Percentiles rank a stretch among this genome's conserved stretches.
phyloP scores from a whole-genome alignment of 2,888 invertebrate species.

The Pachydiplax longipennis region DNA sequence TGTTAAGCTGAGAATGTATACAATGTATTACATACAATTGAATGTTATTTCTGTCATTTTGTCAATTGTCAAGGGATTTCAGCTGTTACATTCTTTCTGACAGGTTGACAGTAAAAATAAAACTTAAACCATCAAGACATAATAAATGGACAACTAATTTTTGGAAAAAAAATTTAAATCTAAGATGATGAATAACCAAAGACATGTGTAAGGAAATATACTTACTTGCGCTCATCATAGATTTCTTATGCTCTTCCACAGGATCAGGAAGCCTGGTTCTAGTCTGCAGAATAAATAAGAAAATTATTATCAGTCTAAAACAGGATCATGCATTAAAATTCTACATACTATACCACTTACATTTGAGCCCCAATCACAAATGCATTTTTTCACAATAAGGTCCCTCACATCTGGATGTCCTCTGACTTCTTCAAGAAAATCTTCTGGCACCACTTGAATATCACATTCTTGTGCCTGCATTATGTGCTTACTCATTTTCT shows the following conservation, averaged over 20 bases:
- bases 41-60: too few species aligned
- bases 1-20: too few species aligned
- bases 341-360: constrained; percentile 61
- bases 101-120: too few species aligned
- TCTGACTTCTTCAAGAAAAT: constrained; percentile 72
- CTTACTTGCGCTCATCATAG: constrained; percentile 48
- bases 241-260: constrained; percentile 48
- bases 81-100: too few species aligned
- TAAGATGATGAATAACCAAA: not conserved
- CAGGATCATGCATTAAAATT: not conserved
- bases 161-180: not conserved
- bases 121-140: too few species aligned
- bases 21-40: too few species aligned
- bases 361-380: constrained; percentile 86
- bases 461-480: constrained; percentile 70
- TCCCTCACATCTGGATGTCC: constrained; percentile 63
- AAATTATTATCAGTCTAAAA: not conserved
- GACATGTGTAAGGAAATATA: not conserved
- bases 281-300: not conserved
- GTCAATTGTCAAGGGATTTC: too few species aligned
- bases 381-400: constrained; percentile 74
- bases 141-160: too few species aligned
- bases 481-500: constrained; percentile 72
- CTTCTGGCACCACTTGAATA: constrained; percentile 82
- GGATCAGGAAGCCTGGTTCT: constrained; percentile 33